A percentile compares a stretch with the other conserved stretches of the same genome.
Evolutionary conservation across 2,113 vertebrate genomes (phyloP).

Genomic region (Panthera uncia): DNA sequence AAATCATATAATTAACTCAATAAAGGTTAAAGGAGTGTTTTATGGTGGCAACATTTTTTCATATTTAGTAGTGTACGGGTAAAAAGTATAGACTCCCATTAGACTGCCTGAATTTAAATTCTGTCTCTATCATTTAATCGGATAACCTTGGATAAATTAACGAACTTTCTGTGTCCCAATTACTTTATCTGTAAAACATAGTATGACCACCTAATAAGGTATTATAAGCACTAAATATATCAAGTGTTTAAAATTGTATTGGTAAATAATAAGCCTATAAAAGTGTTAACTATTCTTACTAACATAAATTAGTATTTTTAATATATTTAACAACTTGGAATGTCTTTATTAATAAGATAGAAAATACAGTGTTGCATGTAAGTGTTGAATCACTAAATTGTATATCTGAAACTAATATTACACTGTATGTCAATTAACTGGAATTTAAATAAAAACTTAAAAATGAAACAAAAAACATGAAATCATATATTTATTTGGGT

Average conservation of each 20-base stretch:
- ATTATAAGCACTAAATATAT: not conserved
- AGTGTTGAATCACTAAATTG: not conserved
- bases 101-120: slow-evolving; percentile 22
- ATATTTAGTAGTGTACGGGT: not conserved
- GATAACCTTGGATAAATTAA: not conserved
- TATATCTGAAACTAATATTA: not conserved
- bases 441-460: not conserved
- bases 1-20: not conserved
- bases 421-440: not conserved
- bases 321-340: not conserved
- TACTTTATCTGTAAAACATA: slow-evolving; percentile 30
- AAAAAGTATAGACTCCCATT: not conserved
- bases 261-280: not conserved
- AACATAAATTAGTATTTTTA: not conserved
- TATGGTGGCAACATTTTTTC: not conserved
- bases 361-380: not conserved
- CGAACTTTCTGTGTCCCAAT: slow-evolving; percentile 7
- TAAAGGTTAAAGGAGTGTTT: slow-evolving; percentile 13
- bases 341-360: not conserved
- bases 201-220: not conserved
- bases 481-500: not conserved
- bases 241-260: not conserved
- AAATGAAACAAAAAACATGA: not conserved
- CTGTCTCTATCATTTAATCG: not conserved
- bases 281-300: not conserved